Evolutionary conservation across 2,113 vertebrate species (phyloP).

Genomic region (Ptyas mucosa): DNA sequence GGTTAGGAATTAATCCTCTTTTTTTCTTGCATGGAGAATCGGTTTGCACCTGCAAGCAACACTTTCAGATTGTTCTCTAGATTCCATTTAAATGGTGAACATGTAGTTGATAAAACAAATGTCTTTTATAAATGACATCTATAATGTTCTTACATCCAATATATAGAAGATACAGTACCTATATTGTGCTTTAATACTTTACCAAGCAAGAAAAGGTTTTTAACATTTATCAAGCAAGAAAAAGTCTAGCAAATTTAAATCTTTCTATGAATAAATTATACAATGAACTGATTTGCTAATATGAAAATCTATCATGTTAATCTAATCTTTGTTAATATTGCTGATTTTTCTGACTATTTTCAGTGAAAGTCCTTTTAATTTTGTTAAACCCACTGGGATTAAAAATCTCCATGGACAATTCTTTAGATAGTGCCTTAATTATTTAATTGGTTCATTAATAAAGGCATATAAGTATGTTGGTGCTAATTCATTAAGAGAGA

Average conservation of each 20-base stretch:
- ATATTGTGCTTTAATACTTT: background rate
- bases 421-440: slow-evolving; percentile 41
- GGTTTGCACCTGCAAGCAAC: background rate
- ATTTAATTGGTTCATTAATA: slow-evolving; percentile 22
- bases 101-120: background rate
- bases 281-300: background rate
- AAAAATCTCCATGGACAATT: background rate
- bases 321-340: background rate
- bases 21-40: background rate
- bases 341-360: background rate
- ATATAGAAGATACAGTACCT: background rate
- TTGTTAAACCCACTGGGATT: background rate
- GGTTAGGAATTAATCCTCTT: background rate
- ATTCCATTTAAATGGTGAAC: background rate
- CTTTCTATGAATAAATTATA: background rate
- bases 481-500: slow-evolving; percentile 10
- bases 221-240: background rate
- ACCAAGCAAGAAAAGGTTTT: background rate
- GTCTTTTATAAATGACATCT: background rate
- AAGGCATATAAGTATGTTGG: background rate
- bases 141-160: background rate
- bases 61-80: background rate
- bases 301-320: background rate
- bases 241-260: background rate
- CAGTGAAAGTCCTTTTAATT: slow-evolving; percentile 18